A percentile compares a stretch with the other conserved stretches of the same genome.
These are phyloP conservation scores for Tortrix viridana DNA, from an alignment of 2,888 invertebrate species.

Conservation along the genomic window DNA sequence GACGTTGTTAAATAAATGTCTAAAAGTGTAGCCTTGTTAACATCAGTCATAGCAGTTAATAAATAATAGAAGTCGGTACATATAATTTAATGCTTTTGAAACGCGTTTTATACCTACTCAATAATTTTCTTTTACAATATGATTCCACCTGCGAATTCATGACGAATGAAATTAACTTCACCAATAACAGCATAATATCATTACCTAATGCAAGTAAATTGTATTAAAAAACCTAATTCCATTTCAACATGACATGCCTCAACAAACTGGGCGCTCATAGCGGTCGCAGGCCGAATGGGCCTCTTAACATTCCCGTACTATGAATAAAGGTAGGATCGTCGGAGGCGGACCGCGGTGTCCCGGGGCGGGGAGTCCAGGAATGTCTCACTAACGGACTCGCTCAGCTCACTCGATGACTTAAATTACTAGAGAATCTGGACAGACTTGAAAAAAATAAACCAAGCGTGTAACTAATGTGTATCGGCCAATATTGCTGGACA, in stretches of 20 bases:
- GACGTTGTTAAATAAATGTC: no score
- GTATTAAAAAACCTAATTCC: constrained; percentile 13
- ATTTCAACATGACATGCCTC: constrained; percentile 18
- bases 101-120: no score
- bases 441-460: not conserved
- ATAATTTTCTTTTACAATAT: no score
- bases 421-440: not conserved
- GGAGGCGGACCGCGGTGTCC: constrained; percentile 47
- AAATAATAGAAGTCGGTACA: no score
- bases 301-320: constrained; percentile 31
- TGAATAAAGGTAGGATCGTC: constrained; percentile 48
- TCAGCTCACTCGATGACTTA: not conserved
- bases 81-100: no score
- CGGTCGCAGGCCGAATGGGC: constrained; percentile 18
- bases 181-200: not conserved
- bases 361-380: constrained; percentile 50
- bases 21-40: not conserved
- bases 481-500: no score
- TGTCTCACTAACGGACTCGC: constrained; percentile 45
- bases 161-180: no score
- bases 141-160: no score
- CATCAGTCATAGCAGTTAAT: not conserved
- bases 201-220: constrained; percentile 1
- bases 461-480: not conserved
- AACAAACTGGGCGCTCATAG: constrained; percentile 17